Evolutionary conservation across 2,888 invertebrate genomes (phyloP).

Genomic region (Xanthorhoe designata): DNA sequence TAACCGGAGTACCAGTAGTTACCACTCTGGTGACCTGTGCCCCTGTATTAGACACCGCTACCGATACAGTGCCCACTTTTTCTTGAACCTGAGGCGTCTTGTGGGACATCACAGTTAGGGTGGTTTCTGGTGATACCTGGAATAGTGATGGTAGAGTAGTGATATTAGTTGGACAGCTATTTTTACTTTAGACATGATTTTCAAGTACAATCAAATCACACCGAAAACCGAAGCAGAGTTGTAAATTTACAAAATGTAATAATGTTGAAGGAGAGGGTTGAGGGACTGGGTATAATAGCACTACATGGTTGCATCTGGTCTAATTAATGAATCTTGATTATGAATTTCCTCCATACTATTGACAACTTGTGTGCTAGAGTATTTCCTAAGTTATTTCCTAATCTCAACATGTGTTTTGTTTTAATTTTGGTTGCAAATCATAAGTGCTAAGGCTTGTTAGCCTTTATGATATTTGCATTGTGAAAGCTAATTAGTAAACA

Average conservation of each 20-base stretch:
- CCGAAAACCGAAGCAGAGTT: too few species aligned
- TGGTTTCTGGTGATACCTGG: slow-evolving; percentile 82
- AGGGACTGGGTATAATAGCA: too few species aligned
- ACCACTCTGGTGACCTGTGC: slow-evolving; percentile 79
- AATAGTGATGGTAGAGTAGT: slow-evolving; percentile 39
- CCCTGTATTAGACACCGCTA: slow-evolving; percentile 75
- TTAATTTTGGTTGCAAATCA: background rate
- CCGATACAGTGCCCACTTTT: slow-evolving; percentile 76
- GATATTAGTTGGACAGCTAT: too few species aligned
- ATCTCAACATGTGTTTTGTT: background rate
- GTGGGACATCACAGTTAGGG: slow-evolving; percentile 81
- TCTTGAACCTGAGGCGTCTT: slow-evolving; percentile 82
- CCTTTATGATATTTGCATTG: slow-evolving; percentile 2
- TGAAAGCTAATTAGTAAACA: slow-evolving; percentile 23
- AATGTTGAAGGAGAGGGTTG: too few species aligned
- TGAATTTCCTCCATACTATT: too few species aligned
- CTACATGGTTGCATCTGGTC: too few species aligned
- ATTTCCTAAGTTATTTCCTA: too few species aligned
- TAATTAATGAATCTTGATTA: too few species aligned
- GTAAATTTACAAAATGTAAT: too few species aligned
- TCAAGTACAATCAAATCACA: background rate
- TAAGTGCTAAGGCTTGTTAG: background rate
- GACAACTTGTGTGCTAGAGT: too few species aligned
- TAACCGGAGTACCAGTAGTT: slow-evolving; percentile 69
- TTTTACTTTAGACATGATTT: background rate